Percentiles rank a stretch among this genome's conserved stretches.
phyloP scores from a whole-genome alignment of 2,113 vertebrate species.

The Alethe castanea region DNA sequence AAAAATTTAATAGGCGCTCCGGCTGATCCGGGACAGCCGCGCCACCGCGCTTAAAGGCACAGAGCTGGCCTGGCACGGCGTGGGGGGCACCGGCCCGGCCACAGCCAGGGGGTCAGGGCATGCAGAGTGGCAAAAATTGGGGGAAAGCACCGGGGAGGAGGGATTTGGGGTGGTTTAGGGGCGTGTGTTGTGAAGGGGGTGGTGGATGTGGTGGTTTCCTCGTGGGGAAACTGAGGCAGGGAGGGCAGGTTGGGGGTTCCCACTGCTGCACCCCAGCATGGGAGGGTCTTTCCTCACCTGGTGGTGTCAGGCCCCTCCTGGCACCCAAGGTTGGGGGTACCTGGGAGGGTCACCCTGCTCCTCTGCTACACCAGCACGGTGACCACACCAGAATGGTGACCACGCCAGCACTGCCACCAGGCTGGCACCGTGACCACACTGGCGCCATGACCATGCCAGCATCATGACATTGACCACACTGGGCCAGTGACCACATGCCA shows the following conservation, averaged over 20 bases:
- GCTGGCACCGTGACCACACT: not conserved
- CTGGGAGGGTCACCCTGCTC: rapidly evolving
- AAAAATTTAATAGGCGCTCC: constrained; percentile 85
- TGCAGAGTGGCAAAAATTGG: rapidly evolving
- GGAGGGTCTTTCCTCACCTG: rapidly evolving
- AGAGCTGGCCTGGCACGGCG: constrained; percentile 43
- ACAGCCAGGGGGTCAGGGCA: rapidly evolving
- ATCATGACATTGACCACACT: rapidly evolving
- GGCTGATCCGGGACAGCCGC: constrained; percentile 80
- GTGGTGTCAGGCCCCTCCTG: not conserved
- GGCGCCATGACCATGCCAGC: not conserved
- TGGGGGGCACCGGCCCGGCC: not conserved
- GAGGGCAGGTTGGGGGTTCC: rapidly evolving
- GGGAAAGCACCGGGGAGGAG: rapidly evolving
- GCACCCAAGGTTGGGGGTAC: not conserved
- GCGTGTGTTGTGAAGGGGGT: rapidly evolving
- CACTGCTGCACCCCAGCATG: rapidly evolving
- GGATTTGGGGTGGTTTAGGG: rapidly evolving
- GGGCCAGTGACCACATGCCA: not conserved
- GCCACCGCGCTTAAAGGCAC: constrained; percentile 74
- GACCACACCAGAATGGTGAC: rapidly evolving
- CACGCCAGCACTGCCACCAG: not conserved
- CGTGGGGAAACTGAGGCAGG: not conserved
- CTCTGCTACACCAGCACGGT: rapidly evolving
- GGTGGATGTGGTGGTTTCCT: not conserved